phyloP scores from a whole-genome alignment of 2,888 invertebrate species.

The Arctia plantaginis region DNA sequence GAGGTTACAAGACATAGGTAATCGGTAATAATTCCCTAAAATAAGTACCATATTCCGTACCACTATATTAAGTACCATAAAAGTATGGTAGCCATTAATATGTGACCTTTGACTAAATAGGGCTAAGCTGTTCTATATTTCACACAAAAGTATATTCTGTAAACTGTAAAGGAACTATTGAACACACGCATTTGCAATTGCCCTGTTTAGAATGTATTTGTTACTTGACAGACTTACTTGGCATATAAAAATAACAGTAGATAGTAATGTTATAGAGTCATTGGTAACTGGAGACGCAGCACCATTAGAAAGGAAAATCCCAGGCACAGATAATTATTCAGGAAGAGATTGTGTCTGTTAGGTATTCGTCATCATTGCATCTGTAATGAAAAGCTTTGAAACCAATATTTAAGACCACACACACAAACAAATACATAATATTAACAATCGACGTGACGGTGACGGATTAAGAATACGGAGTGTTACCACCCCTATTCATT shows the following conservation, averaged over 20 bases:
- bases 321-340: too few species aligned
- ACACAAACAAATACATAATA: too few species aligned
- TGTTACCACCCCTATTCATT: too few species aligned
- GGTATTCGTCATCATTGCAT: too few species aligned
- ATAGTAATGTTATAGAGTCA: neutral
- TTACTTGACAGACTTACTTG: constrained; percentile 26
- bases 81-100: constrained; percentile 28
- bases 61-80: too few species aligned
- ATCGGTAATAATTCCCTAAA: constrained; percentile 10
- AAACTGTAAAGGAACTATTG: constrained; percentile 63
- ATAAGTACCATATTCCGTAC: constrained; percentile 27
- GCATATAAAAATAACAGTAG: neutral
- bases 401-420: too few species aligned
- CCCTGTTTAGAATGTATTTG: constrained; percentile 45
- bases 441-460: too few species aligned
- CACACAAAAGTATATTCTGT: constrained; percentile 65
- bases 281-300: too few species aligned
- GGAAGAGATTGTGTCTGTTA: too few species aligned
- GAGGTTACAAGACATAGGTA: constrained; percentile 19
- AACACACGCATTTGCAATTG: constrained; percentile 66
- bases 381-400: too few species aligned
- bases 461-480: too few species aligned
- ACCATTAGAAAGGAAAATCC: too few species aligned
- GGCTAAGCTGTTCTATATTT: constrained; percentile 67
- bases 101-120: constrained; percentile 27